phyloP scores from a whole-genome alignment of 2,113 vertebrate species.

The Gracilinanus agilis region DNA sequence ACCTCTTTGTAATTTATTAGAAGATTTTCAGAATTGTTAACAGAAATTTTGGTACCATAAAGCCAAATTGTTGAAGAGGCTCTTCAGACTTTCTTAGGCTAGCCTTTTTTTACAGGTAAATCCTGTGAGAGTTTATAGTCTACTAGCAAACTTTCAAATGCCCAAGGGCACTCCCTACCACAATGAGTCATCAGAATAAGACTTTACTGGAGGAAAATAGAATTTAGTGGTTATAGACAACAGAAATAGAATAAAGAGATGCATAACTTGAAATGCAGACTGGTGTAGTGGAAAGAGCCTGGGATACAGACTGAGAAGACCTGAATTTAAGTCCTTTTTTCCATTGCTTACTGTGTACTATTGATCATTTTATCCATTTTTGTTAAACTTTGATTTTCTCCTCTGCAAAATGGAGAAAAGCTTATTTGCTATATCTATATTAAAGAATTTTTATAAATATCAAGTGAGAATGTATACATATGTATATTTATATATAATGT shows the following conservation, averaged over 20 bases:
- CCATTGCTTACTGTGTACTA: not conserved
- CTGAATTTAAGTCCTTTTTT: not conserved
- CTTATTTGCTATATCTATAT: not conserved
- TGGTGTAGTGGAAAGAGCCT: not conserved
- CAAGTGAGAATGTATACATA: not conserved
- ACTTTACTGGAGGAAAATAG: not conserved
- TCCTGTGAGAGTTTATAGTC: not conserved
- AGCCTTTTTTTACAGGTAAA: not conserved
- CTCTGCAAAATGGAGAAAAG: not conserved
- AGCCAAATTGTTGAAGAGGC: not conserved
- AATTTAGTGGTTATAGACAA: not conserved
- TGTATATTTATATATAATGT: too few relatives aligned
- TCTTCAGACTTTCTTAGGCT: not conserved
- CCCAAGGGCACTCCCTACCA: not conserved
- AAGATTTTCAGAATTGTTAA: not conserved
- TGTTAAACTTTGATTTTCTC: not conserved
- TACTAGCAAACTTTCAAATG: not conserved
- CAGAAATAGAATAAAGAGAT: not conserved
- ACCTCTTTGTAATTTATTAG: not conserved
- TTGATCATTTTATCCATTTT: not conserved
- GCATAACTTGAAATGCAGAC: not conserved
- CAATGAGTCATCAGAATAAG: not conserved
- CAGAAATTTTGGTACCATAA: not conserved
- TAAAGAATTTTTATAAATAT: not conserved
- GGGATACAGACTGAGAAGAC: not conserved